phyloP scores from a whole-genome alignment of 64 coral and sea anemone species.

The Dendrophyllia cribrosa region DNA sequence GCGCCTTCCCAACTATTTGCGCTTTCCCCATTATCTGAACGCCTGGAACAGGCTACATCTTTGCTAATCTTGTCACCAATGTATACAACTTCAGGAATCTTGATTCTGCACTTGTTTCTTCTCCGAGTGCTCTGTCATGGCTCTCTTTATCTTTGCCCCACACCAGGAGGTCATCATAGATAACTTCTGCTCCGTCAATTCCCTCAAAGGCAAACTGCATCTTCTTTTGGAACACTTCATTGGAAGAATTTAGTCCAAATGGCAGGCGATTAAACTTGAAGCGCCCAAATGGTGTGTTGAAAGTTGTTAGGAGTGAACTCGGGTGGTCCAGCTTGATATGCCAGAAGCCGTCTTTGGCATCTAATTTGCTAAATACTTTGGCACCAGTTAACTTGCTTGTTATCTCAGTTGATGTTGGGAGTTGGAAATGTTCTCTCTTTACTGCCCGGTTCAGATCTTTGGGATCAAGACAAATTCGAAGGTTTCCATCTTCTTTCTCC shows the following conservation, averaged over 20 bases:
- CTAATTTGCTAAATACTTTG: conserved; percentile 41
- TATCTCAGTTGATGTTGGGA: conserved; percentile 39
- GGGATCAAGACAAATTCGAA: conserved; percentile 53
- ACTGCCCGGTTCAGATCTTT: conserved; percentile 47
- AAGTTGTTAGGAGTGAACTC: not conserved
- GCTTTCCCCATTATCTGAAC: no score
- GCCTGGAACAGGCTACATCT: no score
- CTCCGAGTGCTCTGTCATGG: conserved; percentile 1
- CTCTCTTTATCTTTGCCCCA: not conserved
- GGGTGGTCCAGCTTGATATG: conserved; percentile 35
- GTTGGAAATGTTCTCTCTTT: conserved; percentile 22
- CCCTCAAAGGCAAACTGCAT: conserved; percentile 31
- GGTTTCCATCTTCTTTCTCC: conserved; percentile 17
- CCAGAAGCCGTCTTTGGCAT: not conserved
- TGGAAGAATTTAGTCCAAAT: conserved; percentile 1
- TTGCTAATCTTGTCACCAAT: conserved; percentile 28
- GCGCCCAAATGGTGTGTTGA: conserved; percentile 42
- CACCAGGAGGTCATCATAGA: conserved; percentile 21
- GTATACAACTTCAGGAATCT: conserved; percentile 19
- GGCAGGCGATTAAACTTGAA: conserved; percentile 30
- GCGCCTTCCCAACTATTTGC: no score
- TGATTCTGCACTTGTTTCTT: conserved; percentile 52
- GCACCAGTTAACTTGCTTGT: conserved; percentile 26
- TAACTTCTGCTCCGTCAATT: conserved; percentile 22
- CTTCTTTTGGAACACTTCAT: conserved; percentile 31